Conservation (phyloP, 2,797 vertebrate genomes). For the Anomalospiza imberbis region DNA sequence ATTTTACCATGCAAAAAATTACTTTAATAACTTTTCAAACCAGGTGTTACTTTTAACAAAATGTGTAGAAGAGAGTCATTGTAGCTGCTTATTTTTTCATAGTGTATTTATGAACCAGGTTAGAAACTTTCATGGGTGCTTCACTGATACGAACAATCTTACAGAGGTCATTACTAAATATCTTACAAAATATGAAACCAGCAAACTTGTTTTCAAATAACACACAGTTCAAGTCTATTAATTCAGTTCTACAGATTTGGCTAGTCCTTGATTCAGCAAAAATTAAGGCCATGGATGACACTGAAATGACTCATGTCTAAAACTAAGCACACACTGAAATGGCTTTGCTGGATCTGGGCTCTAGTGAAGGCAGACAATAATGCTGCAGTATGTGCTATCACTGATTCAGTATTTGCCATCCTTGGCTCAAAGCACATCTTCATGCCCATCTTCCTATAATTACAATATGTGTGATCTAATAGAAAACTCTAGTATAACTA, state of each 20-base stretch:
- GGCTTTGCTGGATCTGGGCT: slow-evolving; percentile 38
- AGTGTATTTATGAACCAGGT: slow-evolving; percentile 51
- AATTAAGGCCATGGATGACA: slow-evolving; percentile 1
- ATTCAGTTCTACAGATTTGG: neutral
- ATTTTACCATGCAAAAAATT: slow-evolving; percentile 65
- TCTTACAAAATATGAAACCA: slow-evolving; percentile 24
- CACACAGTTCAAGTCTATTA: slow-evolving; percentile 18
- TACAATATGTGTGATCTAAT: slow-evolving; percentile 39
- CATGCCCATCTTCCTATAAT: slow-evolving; percentile 61
- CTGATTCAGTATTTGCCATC: slow-evolving; percentile 42
- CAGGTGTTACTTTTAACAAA: slow-evolving; percentile 58
- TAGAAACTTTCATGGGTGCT: slow-evolving; percentile 62
- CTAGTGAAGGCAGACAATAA: slow-evolving; percentile 1
- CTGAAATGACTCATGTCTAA: neutral
- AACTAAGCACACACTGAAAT: slow-evolving; percentile 44
- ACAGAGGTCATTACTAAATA: neutral
- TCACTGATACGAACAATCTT: slow-evolving; percentile 24
- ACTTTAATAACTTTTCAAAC: slow-evolving; percentile 65
- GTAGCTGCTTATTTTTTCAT: slow-evolving; percentile 68
- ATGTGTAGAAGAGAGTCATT: slow-evolving; percentile 30
- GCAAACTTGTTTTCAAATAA: slow-evolving; percentile 32
- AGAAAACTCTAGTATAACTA: slow-evolving; percentile 57
- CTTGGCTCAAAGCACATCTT: slow-evolving; percentile 58
- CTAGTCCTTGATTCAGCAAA: slow-evolving; percentile 45
- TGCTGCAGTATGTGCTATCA: slow-evolving; percentile 4